These are phyloP conservation scores for Cynoglossus semilaevis DNA, from an alignment of 2,113 vertebrate species.

Conservation along the genomic window DNA sequence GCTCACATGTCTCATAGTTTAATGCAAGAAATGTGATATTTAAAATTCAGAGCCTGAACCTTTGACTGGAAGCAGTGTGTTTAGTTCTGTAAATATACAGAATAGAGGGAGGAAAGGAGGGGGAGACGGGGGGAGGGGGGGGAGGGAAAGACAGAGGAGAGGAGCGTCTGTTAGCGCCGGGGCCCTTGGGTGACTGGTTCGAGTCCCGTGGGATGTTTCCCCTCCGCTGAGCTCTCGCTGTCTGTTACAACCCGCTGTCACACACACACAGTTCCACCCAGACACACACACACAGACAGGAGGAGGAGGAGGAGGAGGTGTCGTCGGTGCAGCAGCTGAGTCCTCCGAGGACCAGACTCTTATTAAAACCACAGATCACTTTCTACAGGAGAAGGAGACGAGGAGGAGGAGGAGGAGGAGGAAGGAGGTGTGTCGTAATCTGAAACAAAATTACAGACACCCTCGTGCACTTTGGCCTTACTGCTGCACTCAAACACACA, in stretches of 20 bases:
- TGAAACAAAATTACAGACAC: slow-evolving; percentile 82
- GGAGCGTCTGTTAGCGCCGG: slow-evolving; percentile 62
- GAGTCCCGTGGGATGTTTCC: slow-evolving; percentile 45
- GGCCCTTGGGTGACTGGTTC: slow-evolving; percentile 83
- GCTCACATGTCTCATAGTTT: too few species aligned
- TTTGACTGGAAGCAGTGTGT: too few species aligned
- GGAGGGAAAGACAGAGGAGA: slow-evolving; percentile 21
- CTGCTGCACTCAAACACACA: too few species aligned
- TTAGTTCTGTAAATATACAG: neutral
- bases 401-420: neutral
- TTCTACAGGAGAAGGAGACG: slow-evolving; percentile 80
- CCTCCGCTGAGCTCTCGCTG: slow-evolving; percentile 68
- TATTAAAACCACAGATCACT: slow-evolving; percentile 99
- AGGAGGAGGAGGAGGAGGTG: slow-evolving; percentile 40
- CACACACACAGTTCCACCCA: slow-evolving; percentile 35
- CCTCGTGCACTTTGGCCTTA: slow-evolving; percentile 54
- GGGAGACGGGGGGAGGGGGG: slow-evolving; percentile 12
- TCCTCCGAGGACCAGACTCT: slow-evolving; percentile 91
- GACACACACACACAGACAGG: slow-evolving; percentile 9
- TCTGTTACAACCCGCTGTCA: slow-evolving; percentile 64
- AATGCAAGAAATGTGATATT: too few species aligned
- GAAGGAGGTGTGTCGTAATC: slow-evolving; percentile 52
- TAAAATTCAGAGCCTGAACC: too few species aligned
- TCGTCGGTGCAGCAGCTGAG: slow-evolving; percentile 95
- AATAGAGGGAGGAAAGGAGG: slow-evolving; percentile 46